Evolutionary conservation across 2,888 invertebrate species (phyloP).

Genomic region (Melinaea marsaeus): DNA sequence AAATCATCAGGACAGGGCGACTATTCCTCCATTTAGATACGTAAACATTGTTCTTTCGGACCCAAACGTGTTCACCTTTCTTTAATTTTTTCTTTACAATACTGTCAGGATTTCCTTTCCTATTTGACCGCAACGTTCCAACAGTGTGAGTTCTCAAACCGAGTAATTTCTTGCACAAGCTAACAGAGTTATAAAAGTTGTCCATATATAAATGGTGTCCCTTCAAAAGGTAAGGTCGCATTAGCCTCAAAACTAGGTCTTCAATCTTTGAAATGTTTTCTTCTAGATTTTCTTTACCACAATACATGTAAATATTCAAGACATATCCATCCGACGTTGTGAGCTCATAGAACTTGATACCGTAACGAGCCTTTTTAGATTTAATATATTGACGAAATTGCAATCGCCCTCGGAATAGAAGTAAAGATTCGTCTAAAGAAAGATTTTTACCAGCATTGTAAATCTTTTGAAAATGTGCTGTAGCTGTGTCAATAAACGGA

Average conservation of each 20-base stretch:
- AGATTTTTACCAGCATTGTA: too few species aligned
- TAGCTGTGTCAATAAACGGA: too few species aligned
- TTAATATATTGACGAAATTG: too few species aligned
- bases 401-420: too few species aligned
- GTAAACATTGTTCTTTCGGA: neutral
- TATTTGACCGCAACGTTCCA: conserved; percentile 32
- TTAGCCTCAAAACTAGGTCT: conserved; percentile 35
- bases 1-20: conserved; percentile 38
- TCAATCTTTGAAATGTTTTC: conserved; percentile 20
- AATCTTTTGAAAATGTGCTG: too few species aligned
- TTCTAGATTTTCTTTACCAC: too few species aligned
- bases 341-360: too few species aligned
- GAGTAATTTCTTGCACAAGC: conserved; percentile 32
- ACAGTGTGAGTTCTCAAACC: conserved; percentile 32
- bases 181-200: conserved; percentile 33
- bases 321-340: too few species aligned
- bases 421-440: too few species aligned
- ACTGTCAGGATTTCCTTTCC: conserved; percentile 33
- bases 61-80: conserved; percentile 40
- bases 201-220: conserved; percentile 41
- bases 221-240: conserved; percentile 36
- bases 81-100: conserved; percentile 34
- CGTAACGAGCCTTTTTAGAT: too few species aligned
- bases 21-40: conserved; percentile 28
- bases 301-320: too few species aligned